phyloP scores from a whole-genome alignment of 2,888 invertebrate genomes.

The Ectemnius continuus region DNA sequence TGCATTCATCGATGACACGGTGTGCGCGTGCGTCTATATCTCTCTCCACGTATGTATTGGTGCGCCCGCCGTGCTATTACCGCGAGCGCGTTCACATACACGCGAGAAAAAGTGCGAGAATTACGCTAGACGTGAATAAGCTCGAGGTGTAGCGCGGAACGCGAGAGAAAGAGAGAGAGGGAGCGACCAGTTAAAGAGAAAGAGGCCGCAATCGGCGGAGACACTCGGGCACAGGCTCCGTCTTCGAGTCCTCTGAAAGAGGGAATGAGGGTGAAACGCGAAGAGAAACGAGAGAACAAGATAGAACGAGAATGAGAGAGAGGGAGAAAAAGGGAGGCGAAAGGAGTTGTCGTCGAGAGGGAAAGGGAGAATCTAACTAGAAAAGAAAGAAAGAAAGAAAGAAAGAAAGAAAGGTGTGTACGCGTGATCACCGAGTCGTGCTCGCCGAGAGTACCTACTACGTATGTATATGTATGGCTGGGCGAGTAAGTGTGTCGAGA shows the following conservation, averaged over 20 bases:
- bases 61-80: slow-evolving; percentile 50
- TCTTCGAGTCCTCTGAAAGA: too few relatives aligned
- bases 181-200: slow-evolving; percentile 8
- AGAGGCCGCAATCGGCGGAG: slow-evolving; percentile 1
- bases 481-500: slow-evolving; percentile 40
- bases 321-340: slow-evolving; percentile 16
- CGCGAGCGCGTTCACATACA: slow-evolving; percentile 51
- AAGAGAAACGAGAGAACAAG: slow-evolving; percentile 3
- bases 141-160: slow-evolving; percentile 18
- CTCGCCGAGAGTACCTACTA: too few relatives aligned
- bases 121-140: slow-evolving; percentile 44
- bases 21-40: slow-evolving; percentile 15
- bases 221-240: too few relatives aligned
- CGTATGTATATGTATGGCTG: too few relatives aligned
- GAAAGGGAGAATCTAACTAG: slow-evolving; percentile 35
- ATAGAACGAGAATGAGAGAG: slow-evolving; percentile 21
- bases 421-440: too few relatives aligned
- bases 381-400: slow-evolving; percentile 28
- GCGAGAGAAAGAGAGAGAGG: slow-evolving; percentile 26
- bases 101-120: slow-evolving; percentile 55
- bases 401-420: slow-evolving; percentile 25
- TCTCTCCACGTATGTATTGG: slow-evolving; percentile 15
- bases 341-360: slow-evolving; percentile 12
- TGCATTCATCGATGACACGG: slow-evolving; percentile 57
- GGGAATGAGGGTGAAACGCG: too few relatives aligned